A percentile compares a stretch with the other conserved stretches of the same genome.
Evolutionary conservation across 2,888 invertebrate genomes (phyloP).

Genomic region (Heliconius cydno): DNA sequence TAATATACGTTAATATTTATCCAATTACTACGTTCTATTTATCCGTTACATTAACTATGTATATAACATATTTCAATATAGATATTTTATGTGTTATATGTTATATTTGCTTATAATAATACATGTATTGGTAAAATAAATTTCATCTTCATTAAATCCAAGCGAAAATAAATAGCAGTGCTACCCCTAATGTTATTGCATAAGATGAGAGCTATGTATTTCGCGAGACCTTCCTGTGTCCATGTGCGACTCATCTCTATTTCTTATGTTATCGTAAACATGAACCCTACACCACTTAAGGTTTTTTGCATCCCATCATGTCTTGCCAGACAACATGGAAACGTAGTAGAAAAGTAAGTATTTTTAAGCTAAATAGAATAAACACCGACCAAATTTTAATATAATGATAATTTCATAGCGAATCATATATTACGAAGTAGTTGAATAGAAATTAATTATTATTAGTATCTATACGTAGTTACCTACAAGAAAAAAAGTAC

Average conservation of each 20-base stretch:
- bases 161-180: neutral
- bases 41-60: neutral
- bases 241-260: constrained; percentile 70
- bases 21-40: neutral
- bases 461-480: too few relatives aligned
- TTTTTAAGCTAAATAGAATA: neutral
- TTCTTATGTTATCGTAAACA: constrained; percentile 68
- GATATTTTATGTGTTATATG: neutral
- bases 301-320: constrained; percentile 56
- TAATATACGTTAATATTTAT: too few relatives aligned
- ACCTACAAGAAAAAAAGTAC: too few relatives aligned
- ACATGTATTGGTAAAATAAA: neutral
- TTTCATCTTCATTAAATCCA: neutral
- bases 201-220: constrained; percentile 69
- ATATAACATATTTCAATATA: neutral
- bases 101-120: neutral
- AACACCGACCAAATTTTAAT: too few relatives aligned
- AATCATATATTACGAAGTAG: too few relatives aligned
- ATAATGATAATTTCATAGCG: too few relatives aligned
- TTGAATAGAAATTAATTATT: too few relatives aligned
- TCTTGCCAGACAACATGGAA: constrained; percentile 46
- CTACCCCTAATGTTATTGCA: constrained; percentile 78
- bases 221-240: constrained; percentile 71
- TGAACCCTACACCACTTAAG: constrained; percentile 63
- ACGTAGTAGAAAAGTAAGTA: constrained; percentile 43